Percentiles rank a stretch among this genome's conserved stretches.
Conservation (phyloP, 2,888 invertebrate species). For the Gerris lacustris region DNA sequence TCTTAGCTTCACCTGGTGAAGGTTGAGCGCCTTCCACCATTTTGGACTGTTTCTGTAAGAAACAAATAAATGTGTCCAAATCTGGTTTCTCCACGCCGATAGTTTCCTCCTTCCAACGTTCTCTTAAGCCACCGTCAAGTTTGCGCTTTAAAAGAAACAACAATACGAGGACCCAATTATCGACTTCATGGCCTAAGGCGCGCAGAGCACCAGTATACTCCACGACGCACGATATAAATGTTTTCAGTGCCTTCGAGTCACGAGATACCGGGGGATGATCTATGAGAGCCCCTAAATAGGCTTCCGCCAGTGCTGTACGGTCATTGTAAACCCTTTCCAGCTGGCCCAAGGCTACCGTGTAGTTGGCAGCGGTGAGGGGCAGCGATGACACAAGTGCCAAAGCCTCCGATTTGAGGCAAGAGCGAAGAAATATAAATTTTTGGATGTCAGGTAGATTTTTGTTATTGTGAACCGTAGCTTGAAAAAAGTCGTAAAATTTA, state of each 20-base stretch:
- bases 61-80: background rate
- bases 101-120: conserved; percentile 5
- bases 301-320: background rate
- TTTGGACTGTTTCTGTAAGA: conserved; percentile 11
- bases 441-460: background rate
- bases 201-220: conserved; percentile 8
- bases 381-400: conserved; percentile 6
- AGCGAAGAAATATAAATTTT: conserved; percentile 6
- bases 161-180: conserved; percentile 12
- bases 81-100: background rate
- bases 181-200: conserved; percentile 11
- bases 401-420: conserved; percentile 5
- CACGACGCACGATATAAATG: background rate
- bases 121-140: conserved; percentile 1
- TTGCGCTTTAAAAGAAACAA: background rate
- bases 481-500: conserved; percentile 10
- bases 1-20: too few species aligned
- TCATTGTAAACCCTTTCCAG: background rate
- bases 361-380: conserved; percentile 12
- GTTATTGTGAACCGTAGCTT: background rate
- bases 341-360: background rate
- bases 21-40: conserved; percentile 5
- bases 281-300: background rate
- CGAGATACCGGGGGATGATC: background rate
- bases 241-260: background rate